Evolutionary conservation across 2,113 vertebrate species (phyloP), one percentile per base, ranked within the genome.

Genomic region (Phyllostomus discolor): DNA sequence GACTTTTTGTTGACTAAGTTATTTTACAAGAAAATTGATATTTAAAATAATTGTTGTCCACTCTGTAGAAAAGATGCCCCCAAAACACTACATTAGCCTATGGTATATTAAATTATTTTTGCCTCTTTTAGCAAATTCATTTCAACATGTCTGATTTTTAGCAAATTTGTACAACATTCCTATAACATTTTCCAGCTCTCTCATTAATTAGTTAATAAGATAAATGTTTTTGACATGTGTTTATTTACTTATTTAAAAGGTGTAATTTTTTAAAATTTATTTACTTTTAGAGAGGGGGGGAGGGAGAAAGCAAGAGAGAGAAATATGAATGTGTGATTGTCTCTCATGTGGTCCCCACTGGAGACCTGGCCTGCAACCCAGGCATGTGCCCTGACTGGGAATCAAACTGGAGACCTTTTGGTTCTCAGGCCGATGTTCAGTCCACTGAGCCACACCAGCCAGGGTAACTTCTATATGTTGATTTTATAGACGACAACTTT

Each of bases 11-110:
- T 66, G 15, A 83, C 26, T 57, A 86, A 54, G 19, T 62, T 96
- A 26, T 69, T 91, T 91, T 91, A 91, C 12, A 52, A 87, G 54
- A 88, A 94, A 95, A 95, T 43, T 54, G 38, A 33, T 76, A 81
- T 66, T 95, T 76, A 88, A 93, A 90, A 41, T 80, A 69, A 95
- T 85, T 82, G 14, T 57, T 82, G 20, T 73, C n/a, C 50, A 52
- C 9, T 28, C 22, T 26, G 19, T 69, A 76, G 72, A 86, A 95
- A 89, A 54, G 33, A 78, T 35, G 76, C 22, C 28, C 28, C 33
- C 31, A 62, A 84, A 90, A 80, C 22, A 22, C 43, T 82, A 50
- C 24, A 52, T 79, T 95, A 59, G 84, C 22, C 19, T 54, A 12
- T 35, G 10, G 46, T 22, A 73, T 75, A 84, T 16, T 88, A 95